A percentile compares a stretch with the other conserved stretches of the same genome.
phyloP scores from a whole-genome alignment of 2,888 invertebrate species.

The Heteromurus nitidus region DNA sequence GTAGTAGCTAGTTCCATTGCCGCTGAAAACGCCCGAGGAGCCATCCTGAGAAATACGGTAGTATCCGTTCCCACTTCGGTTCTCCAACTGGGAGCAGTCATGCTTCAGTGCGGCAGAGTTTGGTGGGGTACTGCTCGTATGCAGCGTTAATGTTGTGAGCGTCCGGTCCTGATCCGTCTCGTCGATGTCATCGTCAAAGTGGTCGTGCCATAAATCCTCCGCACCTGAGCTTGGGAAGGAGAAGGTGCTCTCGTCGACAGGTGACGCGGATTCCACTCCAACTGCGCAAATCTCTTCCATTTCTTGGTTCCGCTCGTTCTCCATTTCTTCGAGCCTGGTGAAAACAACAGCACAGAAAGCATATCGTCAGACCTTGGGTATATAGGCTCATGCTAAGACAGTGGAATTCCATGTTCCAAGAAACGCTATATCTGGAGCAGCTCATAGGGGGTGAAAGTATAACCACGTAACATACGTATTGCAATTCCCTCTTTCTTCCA shows the following conservation, averaged over 20 bases:
- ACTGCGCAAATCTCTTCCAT: slow-evolving; percentile 70
- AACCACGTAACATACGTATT: no score
- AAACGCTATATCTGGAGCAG: no score
- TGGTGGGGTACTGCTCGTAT: slow-evolving; percentile 51
- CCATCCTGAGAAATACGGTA: slow-evolving; percentile 52
- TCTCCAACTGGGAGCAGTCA: slow-evolving; percentile 30
- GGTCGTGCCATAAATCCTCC: slow-evolving; percentile 62
- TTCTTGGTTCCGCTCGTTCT: slow-evolving; percentile 72
- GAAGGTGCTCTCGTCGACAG: slow-evolving; percentile 71
- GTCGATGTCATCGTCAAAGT: slow-evolving; percentile 59
- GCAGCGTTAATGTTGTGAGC: slow-evolving; percentile 62
- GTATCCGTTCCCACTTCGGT: slow-evolving; percentile 22
- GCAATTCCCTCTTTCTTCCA: no score
- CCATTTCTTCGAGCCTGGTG: slow-evolving; percentile 68
- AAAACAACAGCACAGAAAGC: not conserved
- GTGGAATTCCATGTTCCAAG: no score
- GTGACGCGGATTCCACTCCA: slow-evolving; percentile 33
- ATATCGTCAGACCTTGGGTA: no score
- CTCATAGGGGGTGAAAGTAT: no score
- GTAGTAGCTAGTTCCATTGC: slow-evolving; percentile 12
- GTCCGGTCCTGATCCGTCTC: slow-evolving; percentile 66
- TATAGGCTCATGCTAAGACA: no score
- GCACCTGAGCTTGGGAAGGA: slow-evolving; percentile 66
- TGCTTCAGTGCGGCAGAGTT: slow-evolving; percentile 53
- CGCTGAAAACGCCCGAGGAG: slow-evolving; percentile 46